Evolutionary conservation across 2,888 invertebrate genomes (phyloP), one percentile per base, ranked within the genome.

Genomic region (Entomobrya multifasciata): DNA sequence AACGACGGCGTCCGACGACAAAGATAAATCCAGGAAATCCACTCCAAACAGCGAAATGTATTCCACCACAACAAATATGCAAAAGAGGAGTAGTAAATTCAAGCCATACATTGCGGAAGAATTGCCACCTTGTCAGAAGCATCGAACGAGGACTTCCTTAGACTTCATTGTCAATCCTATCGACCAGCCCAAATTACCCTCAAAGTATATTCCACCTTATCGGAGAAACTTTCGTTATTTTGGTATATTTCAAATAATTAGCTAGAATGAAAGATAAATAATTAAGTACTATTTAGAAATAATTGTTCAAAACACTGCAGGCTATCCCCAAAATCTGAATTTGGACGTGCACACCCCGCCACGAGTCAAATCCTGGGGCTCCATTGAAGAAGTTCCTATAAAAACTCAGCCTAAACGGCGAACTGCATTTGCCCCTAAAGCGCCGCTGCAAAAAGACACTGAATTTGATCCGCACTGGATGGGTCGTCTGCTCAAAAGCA

Each of bases 171-270:
- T 27, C 13, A 55, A 70, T 27, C 81, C 70, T 0, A 22, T 81
- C 2, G 67, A 81, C n/a, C 13, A 25, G 1, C 81, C 81, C 1
- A 70, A n/a, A 27, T 1, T 8, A 10, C 67, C 70, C 0, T 8
- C 6, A 10, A 70, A 81, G 49, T 81, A 70, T 30, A 55, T 20
- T 17, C 70, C 70, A 20, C 81, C 81, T 6, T 81, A 55, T 17
- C 52, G 81, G 10, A n/a, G 81, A 22, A 81, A 81, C 20, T 81
- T 55, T 44, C 81, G 81, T 10, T 81, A 81, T 20, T 70, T 70
- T 55, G 77, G 76, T 76, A 41, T 2, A 41, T n/a, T n/a, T n/a
- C n/a, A n/a, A n/a, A n/a, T n/a, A n/a, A n/a, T n/a, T n/a, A n/a
- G n/a, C n/a, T n/a, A n/a, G n/a, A n/a, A n/a, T n/a, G n/a, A n/a